Evolutionary conservation across 2,113 vertebrate genomes (phyloP), one percentile per base, ranked within the genome.

Genomic region (Zootoca vivipara): DNA sequence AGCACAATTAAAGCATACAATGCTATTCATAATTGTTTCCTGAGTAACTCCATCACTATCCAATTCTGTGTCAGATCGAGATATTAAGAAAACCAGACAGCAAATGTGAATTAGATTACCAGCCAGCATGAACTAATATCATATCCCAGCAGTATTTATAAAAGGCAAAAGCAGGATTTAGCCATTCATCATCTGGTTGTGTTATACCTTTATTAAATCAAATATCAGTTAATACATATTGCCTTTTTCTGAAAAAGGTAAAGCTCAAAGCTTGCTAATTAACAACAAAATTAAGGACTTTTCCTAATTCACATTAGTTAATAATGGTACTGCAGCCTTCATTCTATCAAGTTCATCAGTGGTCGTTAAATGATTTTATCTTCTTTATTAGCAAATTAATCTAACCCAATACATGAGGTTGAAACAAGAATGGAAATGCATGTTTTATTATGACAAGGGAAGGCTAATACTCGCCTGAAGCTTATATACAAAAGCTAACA

Each of bases 331-430:
- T 83, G 42, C 28, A 78, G 81, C 65, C 64, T 78, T 83, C 74
- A 83, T 83, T 62, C 69, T 88, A 78, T 69, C 74, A 67, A 24
- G 10, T 38, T 83, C 70, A 70, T 77, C 64, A 78, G 65, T 22
- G 28, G 64, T 78, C 64, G 83, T 88, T 70, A 83, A 81, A 73
- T 82, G 69, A 82, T 62, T 62, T 58, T 58, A 67, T 70, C 81
- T 87, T 82, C 69, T 69, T 78, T 78, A 58, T 75, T 78, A 88
- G 33, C 81, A 83, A 69, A 88, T 88, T 69, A 69, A 88, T 78
- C 64, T 78, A 83, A 78, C 12, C 10, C 42, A 40, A 38, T 83
- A 65, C 38, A 78, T 26, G 16, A 77, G 20, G 42, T 16, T 70
- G 81, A 62, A 58, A 20, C n/a, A 78, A 69, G 20, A 82, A 78